phyloP scores from a whole-genome alignment of 1,140 invertebrate species.

The Hydropsyche tenuis region DNA sequence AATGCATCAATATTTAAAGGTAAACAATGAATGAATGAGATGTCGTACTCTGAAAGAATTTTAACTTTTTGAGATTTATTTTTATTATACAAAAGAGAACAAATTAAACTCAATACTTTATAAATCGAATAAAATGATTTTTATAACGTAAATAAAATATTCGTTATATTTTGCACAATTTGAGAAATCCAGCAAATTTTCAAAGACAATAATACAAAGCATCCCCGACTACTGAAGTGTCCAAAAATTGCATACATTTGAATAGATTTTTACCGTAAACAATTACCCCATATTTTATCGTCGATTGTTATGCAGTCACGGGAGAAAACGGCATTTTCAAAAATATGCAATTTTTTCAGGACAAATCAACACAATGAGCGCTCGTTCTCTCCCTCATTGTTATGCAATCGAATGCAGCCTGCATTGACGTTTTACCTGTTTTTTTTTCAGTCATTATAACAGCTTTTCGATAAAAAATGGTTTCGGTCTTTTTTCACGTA shows the following conservation, averaged over 20 bases:
- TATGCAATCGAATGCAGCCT: background rate
- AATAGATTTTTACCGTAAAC: slow-evolving; percentile 9
- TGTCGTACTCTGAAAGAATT: no score
- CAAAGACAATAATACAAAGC: no score
- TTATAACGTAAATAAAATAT: background rate
- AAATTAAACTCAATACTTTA: no score
- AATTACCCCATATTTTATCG: slow-evolving; percentile 4
- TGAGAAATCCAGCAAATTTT: no score
- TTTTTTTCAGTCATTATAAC: slow-evolving; percentile 1
- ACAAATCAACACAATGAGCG: background rate
- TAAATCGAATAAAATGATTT: no score
- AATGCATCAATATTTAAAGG: no score
- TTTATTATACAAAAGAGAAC: no score
- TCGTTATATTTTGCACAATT: no score
- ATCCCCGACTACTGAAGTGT: background rate
- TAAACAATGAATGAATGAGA: no score
- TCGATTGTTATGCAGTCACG: background rate
- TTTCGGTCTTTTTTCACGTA: no score
- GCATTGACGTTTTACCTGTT: slow-evolving; percentile 20
- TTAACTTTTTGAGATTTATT: no score
- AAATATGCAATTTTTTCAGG: slow-evolving; percentile 16
- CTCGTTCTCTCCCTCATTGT: background rate
- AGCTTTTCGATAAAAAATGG: background rate
- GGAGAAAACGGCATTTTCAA: background rate
- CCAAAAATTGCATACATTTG: slow-evolving; percentile 24